Evolutionary conservation across 2,888 invertebrate genomes (phyloP).

Genomic region (Stenotaenia linearis): DNA sequence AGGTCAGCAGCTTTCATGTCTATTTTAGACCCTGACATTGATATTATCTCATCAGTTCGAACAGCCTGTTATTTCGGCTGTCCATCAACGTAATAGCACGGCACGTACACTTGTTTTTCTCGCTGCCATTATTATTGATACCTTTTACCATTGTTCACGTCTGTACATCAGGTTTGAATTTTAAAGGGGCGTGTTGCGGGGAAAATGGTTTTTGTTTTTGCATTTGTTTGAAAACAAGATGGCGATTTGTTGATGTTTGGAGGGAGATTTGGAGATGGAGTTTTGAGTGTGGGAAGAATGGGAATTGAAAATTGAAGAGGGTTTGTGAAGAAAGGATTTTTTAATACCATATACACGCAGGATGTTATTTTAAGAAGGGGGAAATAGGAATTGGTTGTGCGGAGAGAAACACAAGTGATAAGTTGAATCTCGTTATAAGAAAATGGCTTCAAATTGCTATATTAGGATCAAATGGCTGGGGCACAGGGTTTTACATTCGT

Average conservation of each 20-base stretch:
- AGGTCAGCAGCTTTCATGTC: neutral
- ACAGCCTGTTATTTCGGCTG: neutral
- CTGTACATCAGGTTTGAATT: neutral
- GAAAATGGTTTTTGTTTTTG: too few relatives aligned
- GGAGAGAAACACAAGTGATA: neutral
- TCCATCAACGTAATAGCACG: neutral
- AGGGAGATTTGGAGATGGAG: neutral
- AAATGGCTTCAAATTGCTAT: slow-evolving; percentile 17
- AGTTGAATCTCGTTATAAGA: slow-evolving; percentile 2
- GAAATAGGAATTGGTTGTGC: neutral
- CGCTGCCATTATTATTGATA: neutral
- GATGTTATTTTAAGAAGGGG: neutral
- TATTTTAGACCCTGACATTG: slow-evolving; percentile 11
- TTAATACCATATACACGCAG: too few relatives aligned
- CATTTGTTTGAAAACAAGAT: too few relatives aligned
- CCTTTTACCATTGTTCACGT: neutral
- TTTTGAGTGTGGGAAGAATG: neutral
- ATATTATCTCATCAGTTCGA: slow-evolving; percentile 11
- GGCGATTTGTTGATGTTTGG: neutral
- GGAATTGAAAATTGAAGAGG: neutral
- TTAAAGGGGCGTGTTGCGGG: too few relatives aligned
- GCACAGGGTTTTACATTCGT: neutral
- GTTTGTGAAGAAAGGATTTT: neutral
- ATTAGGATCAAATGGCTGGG: slow-evolving; percentile 2
- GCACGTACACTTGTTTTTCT: neutral